A percentile compares a stretch with the other conserved stretches of the same genome.
Conservation (phyloP, 2,113 vertebrate genomes). For the Orthonyx spaldingii region DNA sequence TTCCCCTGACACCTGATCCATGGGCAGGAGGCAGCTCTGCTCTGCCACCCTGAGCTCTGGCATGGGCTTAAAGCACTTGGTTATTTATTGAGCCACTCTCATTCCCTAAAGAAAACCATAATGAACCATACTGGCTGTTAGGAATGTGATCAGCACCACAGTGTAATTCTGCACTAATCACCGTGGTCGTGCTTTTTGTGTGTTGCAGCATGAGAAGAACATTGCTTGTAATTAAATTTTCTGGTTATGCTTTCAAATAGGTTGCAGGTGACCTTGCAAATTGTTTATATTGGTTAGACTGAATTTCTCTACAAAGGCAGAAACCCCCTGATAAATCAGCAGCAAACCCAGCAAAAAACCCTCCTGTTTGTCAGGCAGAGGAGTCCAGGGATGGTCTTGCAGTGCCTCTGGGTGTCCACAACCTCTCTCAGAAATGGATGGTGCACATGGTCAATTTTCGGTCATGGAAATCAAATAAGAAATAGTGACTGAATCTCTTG, state of each 20-base stretch:
- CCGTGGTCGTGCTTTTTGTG: fast-evolving
- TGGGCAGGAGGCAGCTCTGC: neutral
- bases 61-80: neutral
- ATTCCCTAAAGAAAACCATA: neutral
- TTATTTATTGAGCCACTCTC: neutral
- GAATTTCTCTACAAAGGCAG: neutral
- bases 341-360: neutral
- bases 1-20: neutral
- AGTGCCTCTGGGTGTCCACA: neutral
- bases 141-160: fast-evolving
- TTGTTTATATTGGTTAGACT: neutral
- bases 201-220: neutral
- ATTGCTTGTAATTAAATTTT: neutral
- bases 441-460: fast-evolving
- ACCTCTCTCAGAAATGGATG: neutral
- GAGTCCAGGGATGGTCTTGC: neutral
- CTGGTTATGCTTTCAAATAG: neutral
- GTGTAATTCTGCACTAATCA: neutral
- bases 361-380: neutral
- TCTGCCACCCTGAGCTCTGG: neutral
- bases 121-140: fast-evolving
- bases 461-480: neutral
- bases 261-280: neutral
- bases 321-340: neutral
- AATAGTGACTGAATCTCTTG: neutral